These are phyloP conservation scores for Leptodirus hochenwartii DNA, from an alignment of 2,888 invertebrate species.

Conservation along the genomic window DNA sequence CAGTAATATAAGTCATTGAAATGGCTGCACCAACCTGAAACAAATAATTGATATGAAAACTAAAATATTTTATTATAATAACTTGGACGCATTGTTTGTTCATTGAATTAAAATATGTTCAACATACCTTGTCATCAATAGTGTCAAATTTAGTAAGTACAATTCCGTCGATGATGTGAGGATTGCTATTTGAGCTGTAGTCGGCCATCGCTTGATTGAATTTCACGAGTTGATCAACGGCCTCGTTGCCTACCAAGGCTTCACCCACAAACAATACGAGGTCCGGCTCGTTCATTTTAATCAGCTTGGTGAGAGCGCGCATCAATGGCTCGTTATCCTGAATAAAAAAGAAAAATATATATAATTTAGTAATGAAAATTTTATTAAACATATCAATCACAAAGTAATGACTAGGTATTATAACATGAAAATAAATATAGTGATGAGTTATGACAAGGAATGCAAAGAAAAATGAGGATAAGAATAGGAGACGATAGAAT, in stretches of 20 bases:
- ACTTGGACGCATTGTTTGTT: no score
- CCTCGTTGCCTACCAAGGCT: slow-evolving; percentile 98
- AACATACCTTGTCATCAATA: slow-evolving; percentile 81
- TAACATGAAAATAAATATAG: no score
- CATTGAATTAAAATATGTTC: no score
- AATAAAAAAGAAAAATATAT: slow-evolving; percentile 10
- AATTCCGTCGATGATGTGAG: slow-evolving; percentile 95
- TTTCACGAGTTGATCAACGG: slow-evolving; percentile 96
- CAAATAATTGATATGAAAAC: neutral
- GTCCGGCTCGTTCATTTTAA: slow-evolving; percentile 95
- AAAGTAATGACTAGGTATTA: no score
- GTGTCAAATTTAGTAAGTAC: slow-evolving; percentile 99
- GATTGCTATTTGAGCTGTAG: slow-evolving; percentile 49
- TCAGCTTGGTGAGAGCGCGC: slow-evolving; percentile 92
- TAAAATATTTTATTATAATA: slow-evolving; percentile 5
- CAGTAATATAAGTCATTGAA: slow-evolving; percentile 99
- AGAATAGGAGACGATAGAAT: no score
- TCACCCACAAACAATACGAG: slow-evolving; percentile 98
- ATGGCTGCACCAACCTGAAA: slow-evolving; percentile 81
- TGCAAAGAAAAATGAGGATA: no score
- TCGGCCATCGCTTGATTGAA: slow-evolving; percentile 98
- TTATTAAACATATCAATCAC: slow-evolving; percentile 1
- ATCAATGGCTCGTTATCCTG: slow-evolving; percentile 95
- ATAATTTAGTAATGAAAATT: slow-evolving; percentile 2
- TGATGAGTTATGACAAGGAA: no score